Evolutionary conservation across 2,797 vertebrate species (phyloP).

Genomic region (Gymnopithys bicolor): DNA sequence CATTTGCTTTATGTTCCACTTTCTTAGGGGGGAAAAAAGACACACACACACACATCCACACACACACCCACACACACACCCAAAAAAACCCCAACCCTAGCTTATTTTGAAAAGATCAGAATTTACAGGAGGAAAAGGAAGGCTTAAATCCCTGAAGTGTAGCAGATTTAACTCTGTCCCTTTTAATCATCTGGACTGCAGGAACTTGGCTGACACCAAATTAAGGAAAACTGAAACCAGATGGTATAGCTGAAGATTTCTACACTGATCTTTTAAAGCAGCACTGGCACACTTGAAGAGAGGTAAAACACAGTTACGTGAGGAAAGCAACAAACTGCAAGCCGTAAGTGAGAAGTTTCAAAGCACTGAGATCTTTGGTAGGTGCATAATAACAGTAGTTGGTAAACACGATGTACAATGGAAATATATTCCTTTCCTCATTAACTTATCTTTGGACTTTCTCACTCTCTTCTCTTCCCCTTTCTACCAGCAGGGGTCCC

Average conservation of each 20-base stretch:
- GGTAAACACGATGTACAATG: background rate
- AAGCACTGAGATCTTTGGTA: background rate
- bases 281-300: background rate
- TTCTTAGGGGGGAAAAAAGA: rapidly evolving
- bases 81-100: background rate
- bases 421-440: background rate
- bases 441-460: background rate
- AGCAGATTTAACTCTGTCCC: constrained; percentile 4
- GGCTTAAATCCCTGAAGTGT: background rate
- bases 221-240: background rate
- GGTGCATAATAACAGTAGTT: background rate
- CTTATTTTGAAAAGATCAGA: background rate
- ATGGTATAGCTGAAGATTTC: background rate
- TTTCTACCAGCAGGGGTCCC: constrained; percentile 37
- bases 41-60: too few relatives aligned
- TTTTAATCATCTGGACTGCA: background rate
- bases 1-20: background rate
- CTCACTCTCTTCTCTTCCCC: background rate
- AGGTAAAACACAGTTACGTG: background rate
- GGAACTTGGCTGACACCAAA: background rate
- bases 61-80: too few relatives aligned
- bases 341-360: background rate
- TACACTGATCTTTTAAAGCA: background rate
- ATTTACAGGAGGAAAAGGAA: background rate
- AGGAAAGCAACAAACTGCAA: background rate